Evolutionary conservation across 2,888 invertebrate genomes (phyloP).

Genomic region (Hyposoter dolosus): DNA sequence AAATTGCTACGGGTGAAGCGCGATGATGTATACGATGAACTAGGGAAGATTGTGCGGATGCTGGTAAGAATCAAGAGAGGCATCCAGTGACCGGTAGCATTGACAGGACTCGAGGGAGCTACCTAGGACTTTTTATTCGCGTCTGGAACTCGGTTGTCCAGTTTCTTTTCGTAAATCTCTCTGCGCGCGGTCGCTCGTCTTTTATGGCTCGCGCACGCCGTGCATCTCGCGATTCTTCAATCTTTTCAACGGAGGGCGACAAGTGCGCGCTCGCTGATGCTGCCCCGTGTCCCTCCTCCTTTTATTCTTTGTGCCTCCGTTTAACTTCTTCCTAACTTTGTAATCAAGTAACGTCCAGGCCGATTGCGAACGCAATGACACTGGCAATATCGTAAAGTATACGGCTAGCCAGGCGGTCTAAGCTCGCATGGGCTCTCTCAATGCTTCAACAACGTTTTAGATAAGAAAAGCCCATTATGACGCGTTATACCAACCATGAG

Average conservation of each 20-base stretch:
- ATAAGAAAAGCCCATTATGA: constrained; percentile 70
- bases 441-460: constrained; percentile 49
- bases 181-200: constrained; percentile 32
- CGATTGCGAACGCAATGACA: neutral
- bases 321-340: constrained; percentile 2
- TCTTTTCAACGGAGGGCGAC: neutral
- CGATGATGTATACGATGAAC: constrained; percentile 15
- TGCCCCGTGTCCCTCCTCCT: neutral
- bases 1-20: constrained; percentile 4
- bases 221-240: constrained; percentile 35
- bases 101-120: constrained; percentile 64
- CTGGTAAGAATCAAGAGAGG: constrained; percentile 29
- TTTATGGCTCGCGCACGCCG: constrained; percentile 51
- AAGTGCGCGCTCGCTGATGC: neutral
- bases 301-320: neutral
- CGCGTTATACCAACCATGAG: constrained; percentile 55
- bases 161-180: constrained; percentile 57
- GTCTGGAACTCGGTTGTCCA: constrained; percentile 65
- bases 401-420: constrained; percentile 44
- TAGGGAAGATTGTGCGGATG: neutral
- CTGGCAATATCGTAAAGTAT: constrained; percentile 11
- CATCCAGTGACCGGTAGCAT: constrained; percentile 47
- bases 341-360: neutral
- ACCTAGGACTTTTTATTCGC: constrained; percentile 39
- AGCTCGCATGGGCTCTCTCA: neutral